phyloP scores from a whole-genome alignment of 2,888 invertebrate species.

The Ctena decussata region DNA sequence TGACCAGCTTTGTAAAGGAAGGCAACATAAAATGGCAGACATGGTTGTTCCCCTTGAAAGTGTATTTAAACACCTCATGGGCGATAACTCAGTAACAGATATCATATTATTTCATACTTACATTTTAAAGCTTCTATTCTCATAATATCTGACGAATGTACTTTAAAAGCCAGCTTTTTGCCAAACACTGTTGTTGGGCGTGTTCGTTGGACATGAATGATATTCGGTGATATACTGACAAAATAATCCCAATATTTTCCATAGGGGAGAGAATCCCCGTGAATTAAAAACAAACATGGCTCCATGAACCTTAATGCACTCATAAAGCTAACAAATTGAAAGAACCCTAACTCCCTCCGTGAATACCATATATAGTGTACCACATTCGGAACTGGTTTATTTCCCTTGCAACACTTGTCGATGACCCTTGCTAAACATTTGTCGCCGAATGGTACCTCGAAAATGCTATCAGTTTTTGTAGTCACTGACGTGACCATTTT shows the following conservation, averaged over 20 bases:
- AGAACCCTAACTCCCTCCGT: constrained; percentile 43
- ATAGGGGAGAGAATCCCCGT: constrained; percentile 58
- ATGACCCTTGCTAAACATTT: constrained; percentile 53
- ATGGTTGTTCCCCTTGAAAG: too few relatives aligned
- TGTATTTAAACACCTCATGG: too few relatives aligned
- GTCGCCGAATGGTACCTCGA: constrained; percentile 36
- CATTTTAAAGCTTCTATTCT: constrained; percentile 57
- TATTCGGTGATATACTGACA: constrained; percentile 50
- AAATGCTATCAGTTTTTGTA: constrained; percentile 7
- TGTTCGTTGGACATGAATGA: constrained; percentile 58
- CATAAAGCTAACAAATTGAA: constrained; percentile 64
- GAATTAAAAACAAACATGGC: constrained; percentile 71
- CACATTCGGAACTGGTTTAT: constrained; percentile 58
- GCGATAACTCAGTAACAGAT: too few relatives aligned
- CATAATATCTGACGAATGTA: constrained; percentile 69
- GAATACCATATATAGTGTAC: constrained; percentile 67
- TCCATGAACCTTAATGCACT: too few relatives aligned
- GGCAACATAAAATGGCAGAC: too few relatives aligned
- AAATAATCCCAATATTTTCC: constrained; percentile 70
- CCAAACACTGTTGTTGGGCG: constrained; percentile 55
- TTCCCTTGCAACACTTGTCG: constrained; percentile 44
- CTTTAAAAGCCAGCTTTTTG: constrained; percentile 27
- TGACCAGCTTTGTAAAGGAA: too few relatives aligned
- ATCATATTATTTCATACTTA: too few relatives aligned
- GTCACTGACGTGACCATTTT: not conserved